Conservation (phyloP, 1,140 invertebrate species). For the Drosophila punjabiensis region DNA sequence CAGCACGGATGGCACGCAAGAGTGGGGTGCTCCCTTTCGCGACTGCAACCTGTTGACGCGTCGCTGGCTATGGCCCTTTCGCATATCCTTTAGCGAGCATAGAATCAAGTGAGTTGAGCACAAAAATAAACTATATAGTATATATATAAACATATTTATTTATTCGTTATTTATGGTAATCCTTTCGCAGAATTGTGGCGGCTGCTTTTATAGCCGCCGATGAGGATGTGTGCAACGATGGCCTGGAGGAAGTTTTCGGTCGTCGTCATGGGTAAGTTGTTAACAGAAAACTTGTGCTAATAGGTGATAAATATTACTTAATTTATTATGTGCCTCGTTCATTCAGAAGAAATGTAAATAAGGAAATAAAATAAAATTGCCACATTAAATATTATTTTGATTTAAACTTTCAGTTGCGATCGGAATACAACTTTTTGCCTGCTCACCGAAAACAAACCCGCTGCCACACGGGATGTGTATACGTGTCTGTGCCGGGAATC, state of each 20-base stretch:
- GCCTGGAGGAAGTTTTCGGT: conserved; percentile 84
- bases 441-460: conserved; percentile 70
- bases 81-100: conserved; percentile 80
- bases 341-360: neutral
- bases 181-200: conserved; percentile 77
- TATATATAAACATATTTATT: neutral
- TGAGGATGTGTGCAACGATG: conserved; percentile 84
- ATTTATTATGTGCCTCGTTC: fast-evolving
- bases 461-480: conserved; percentile 80
- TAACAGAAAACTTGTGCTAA: neutral
- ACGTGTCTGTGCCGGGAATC: conserved; percentile 86
- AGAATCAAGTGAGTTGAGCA: conserved; percentile 72
- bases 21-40: conserved; percentile 84
- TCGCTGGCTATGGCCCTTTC: conserved; percentile 85
- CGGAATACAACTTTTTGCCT: conserved; percentile 85
- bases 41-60: conserved; percentile 83
- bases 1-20: conserved; percentile 79
- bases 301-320: neutral
- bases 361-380: too few species aligned
- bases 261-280: conserved; percentile 75
- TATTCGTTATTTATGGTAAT: conserved; percentile 15
- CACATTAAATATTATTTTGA: neutral
- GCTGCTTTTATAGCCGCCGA: conserved; percentile 85
- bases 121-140: neutral
- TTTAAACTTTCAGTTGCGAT: conserved; percentile 70